Evolutionary conservation across 2,888 invertebrate genomes (phyloP).

Genomic region (Diachrysia chrysitis): DNA sequence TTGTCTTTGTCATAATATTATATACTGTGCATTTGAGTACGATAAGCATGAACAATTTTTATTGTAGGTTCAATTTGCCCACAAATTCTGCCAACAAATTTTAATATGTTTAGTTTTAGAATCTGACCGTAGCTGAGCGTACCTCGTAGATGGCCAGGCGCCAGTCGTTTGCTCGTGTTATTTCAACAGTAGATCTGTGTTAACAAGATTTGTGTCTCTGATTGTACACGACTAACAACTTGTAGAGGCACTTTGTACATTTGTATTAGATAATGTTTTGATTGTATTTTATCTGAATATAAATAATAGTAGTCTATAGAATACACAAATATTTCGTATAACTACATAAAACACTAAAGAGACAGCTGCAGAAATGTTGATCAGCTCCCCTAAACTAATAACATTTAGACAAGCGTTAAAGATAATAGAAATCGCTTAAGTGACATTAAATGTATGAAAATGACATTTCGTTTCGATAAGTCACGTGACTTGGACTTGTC

Average conservation of each 20-base stretch:
- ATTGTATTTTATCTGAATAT: not conserved
- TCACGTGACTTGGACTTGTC: too few relatives aligned
- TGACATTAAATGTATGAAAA: too few relatives aligned
- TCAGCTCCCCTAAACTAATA: too few relatives aligned
- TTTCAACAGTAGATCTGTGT: conserved; percentile 7
- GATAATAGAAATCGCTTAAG: too few relatives aligned
- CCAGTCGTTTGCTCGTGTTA: not conserved
- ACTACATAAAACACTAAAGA: too few relatives aligned
- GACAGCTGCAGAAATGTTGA: too few relatives aligned
- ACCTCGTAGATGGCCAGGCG: not conserved
- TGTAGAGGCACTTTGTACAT: conserved; percentile 3
- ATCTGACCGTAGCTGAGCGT: not conserved
- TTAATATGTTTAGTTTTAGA: not conserved
- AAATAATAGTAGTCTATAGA: not conserved
- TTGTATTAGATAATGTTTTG: not conserved
- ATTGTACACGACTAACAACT: conserved; percentile 5
- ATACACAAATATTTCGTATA: too few relatives aligned
- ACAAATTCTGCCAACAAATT: not conserved
- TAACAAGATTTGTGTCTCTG: conserved; percentile 8
- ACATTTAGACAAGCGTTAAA: too few relatives aligned
- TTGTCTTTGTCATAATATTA: too few relatives aligned
- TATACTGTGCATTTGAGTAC: too few relatives aligned
- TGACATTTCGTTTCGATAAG: too few relatives aligned
- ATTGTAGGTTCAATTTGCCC: not conserved
- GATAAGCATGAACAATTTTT: too few relatives aligned